Evolutionary conservation across 2,888 invertebrate species (phyloP), one percentile per base, ranked within the genome.

Genomic region (Gryllus longicercus): DNA sequence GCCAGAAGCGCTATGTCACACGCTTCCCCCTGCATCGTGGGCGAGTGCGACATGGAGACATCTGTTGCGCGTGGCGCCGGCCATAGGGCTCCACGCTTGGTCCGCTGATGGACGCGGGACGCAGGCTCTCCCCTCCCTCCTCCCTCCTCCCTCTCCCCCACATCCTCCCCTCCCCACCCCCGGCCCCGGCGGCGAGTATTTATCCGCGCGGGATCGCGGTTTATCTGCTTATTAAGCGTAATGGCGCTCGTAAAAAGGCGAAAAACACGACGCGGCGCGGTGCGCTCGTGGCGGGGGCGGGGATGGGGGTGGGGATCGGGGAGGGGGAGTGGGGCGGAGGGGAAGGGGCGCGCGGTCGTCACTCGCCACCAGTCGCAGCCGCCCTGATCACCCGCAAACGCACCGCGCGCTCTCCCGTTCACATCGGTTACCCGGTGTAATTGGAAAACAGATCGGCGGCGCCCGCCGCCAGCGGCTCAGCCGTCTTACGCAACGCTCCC

Each of bases 171-270:
- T 0, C 63, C 63, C 16, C 63, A 18, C n/a, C 14, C 63, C 5
- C 0, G 1, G 16, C n/a, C 63, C 11, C 5, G 12, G n/a, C 2
- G 12, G 63, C 2, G 63, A 18, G 63, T 63, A 63, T 63, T 63
- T 63, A 63, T 63, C 63, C 63, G 63, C 63, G 63, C 63, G 14
- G 63, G 10, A 63, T 63, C 10, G 63, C n/a, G 63, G 63, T 63
- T 63, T 63, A 63, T 63, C 63, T 63, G 63, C 63, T 63, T 63
- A 63, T 63, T 63, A 63, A 63, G 63, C 63, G 63, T 63, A 63
- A 63, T 63, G 63, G 63, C 8, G 63, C 14, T n/a, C 63, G 63
- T 63, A 63, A 63, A 63, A 63, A 63, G n/a, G 63, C 63, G 63
- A 63, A 63, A 63, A 63, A 63, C 63, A 14, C 63, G 63, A 8